Percentiles rank a stretch among this genome's conserved stretches.
Conservation (phyloP, 2,888 invertebrate species). For the Blera fallax region DNA sequence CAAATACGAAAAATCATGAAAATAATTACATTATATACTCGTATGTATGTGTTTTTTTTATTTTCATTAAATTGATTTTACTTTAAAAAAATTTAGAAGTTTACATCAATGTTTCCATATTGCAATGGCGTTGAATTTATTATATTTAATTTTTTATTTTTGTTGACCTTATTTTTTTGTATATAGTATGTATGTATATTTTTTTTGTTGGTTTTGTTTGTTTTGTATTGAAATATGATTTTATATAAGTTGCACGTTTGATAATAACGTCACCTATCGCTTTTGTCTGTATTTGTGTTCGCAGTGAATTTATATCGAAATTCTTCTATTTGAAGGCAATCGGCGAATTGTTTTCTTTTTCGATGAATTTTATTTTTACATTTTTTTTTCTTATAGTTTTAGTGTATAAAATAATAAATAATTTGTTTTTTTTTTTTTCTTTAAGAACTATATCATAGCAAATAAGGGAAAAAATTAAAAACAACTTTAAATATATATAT, state of each 20-base stretch:
- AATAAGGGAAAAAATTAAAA: constrained; percentile 15
- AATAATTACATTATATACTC: constrained; percentile 46
- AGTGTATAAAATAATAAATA: constrained; percentile 64
- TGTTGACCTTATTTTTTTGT: constrained; percentile 48
- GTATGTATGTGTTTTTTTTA: constrained; percentile 39
- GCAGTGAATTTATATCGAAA: constrained; percentile 79
- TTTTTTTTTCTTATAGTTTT: constrained; percentile 58
- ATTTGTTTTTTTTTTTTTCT: constrained; percentile 11
- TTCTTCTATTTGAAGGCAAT: constrained; percentile 82
- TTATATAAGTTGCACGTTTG: constrained; percentile 67
- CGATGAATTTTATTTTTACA: constrained; percentile 69
- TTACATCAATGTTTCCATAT: constrained; percentile 67
- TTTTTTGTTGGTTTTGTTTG: constrained; percentile 62
- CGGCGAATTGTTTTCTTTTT: constrained; percentile 80
- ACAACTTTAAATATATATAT: constrained; percentile 24
- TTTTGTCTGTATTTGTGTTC: constrained; percentile 64
- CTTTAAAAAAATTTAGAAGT: constrained; percentile 44
- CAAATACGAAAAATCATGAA: constrained; percentile 59
- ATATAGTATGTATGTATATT: constrained; percentile 62
- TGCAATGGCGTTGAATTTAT: constrained; percentile 41
- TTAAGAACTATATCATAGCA: constrained; percentile 49
- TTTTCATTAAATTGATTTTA: constrained; percentile 74
- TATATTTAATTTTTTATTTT: constrained; percentile 52
- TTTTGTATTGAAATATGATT: constrained; percentile 68
- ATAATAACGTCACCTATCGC: constrained; percentile 63